Percentiles rank a stretch among this genome's conserved stretches.
These are phyloP conservation scores for Bovichtus variegatus DNA, from an alignment of 2,797 vertebrate species.

Conservation along the genomic window DNA sequence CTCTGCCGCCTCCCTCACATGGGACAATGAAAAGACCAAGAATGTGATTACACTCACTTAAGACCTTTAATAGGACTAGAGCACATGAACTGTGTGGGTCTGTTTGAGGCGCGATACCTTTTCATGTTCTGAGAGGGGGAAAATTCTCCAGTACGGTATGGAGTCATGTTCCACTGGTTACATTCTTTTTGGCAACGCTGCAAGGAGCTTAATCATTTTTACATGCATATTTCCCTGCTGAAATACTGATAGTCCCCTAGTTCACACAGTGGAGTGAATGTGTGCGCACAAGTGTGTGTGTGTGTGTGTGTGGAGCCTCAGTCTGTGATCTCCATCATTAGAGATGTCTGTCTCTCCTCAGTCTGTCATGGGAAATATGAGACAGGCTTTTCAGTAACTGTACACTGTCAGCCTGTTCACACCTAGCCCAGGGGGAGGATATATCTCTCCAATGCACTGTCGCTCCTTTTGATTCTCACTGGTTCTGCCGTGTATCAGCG, in stretches of 20 bases:
- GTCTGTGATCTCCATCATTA: conserved; percentile 80
- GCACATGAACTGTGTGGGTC: conserved; percentile 60
- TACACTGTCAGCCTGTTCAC: conserved; percentile 82
- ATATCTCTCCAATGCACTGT: conserved; percentile 62
- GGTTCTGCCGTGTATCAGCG: conserved; percentile 21
- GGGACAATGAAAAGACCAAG: conserved; percentile 77
- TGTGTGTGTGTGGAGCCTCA: conserved; percentile 38
- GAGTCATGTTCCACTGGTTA: conserved; percentile 74
- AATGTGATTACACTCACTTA: conserved; percentile 81
- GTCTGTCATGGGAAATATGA: conserved; percentile 81
- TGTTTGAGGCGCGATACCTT: conserved; percentile 63
- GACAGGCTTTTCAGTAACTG: conserved; percentile 80
- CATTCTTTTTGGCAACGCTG: conserved; percentile 65
- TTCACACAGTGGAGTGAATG: conserved; percentile 59
- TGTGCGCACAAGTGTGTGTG: conserved; percentile 14
- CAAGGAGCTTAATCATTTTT: conserved; percentile 78
- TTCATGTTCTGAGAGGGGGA: conserved; percentile 68
- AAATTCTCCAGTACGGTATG: conserved; percentile 61
- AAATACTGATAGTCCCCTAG: conserved; percentile 70
- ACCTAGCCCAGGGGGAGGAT: conserved; percentile 78
- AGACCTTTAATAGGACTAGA: conserved; percentile 75
- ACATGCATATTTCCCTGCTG: conserved; percentile 77
- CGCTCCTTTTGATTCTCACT: conserved; percentile 57
- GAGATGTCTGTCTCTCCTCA: conserved; percentile 79
- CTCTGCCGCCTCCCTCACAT: conserved; percentile 68